phyloP scores from a whole-genome alignment of 2,113 vertebrate genomes.

The Pristiophorus japonicus region DNA sequence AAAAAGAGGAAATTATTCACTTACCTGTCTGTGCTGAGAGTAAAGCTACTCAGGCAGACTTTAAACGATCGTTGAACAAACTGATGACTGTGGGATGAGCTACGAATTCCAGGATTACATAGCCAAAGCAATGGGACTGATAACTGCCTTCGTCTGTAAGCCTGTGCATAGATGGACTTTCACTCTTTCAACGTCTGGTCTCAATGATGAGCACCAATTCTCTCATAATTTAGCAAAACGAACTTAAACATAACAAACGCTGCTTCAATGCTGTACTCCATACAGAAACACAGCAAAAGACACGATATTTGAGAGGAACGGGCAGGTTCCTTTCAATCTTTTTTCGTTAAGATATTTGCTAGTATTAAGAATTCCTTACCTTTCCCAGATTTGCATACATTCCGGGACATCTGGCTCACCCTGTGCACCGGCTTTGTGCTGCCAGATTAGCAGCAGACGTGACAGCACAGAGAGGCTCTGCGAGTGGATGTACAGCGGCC shows the following conservation, averaged over 20 bases:
- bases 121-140: background rate
- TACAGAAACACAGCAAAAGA: background rate
- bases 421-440: conserved; percentile 81
- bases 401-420: conserved; percentile 89
- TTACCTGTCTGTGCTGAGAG: background rate
- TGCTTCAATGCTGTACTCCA: background rate
- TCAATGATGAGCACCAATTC: background rate
- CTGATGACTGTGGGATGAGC: too few species aligned
- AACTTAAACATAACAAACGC: background rate
- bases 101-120: background rate
- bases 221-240: background rate
- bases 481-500: conserved; percentile 92
- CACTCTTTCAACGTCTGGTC: background rate
- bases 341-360: background rate
- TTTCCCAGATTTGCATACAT: conserved; percentile 95
- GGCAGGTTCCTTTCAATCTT: background rate
- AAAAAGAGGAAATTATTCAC: background rate
- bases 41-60: background rate
- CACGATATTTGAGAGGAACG: background rate
- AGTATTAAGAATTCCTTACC: conserved; percentile 58
- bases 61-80: background rate
- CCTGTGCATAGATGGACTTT: background rate
- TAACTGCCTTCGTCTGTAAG: background rate
- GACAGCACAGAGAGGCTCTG: conserved; percentile 90
- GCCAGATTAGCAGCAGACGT: conserved; percentile 88